Conservation (phyloP, 2,113 vertebrate genomes). For the Pycnonotus jocosus region DNA sequence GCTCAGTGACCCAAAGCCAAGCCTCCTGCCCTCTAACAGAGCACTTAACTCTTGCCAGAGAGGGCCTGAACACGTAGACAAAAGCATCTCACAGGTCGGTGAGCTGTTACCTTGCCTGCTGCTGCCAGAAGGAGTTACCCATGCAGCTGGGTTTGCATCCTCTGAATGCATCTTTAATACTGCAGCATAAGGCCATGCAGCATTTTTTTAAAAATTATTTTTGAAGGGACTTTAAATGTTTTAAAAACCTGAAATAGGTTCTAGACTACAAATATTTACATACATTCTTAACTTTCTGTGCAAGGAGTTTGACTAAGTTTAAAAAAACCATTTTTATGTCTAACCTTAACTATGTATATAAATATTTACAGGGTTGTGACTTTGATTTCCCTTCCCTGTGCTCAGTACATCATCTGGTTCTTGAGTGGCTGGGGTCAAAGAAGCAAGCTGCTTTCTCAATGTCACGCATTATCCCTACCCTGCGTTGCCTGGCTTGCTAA, state of each 20-base stretch:
- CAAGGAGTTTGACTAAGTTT: not conserved
- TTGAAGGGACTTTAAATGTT: not conserved
- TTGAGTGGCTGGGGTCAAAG: not conserved
- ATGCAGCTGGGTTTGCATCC: fast-evolving
- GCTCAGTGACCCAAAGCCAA: constrained; percentile 27
- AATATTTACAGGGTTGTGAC: constrained; percentile 2
- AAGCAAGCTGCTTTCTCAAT: not conserved
- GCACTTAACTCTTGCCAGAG: not conserved
- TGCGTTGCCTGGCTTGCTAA: not conserved
- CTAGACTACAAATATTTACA: constrained; percentile 4
- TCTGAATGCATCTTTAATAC: not conserved
- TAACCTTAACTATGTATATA: not conserved
- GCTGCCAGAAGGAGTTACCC: not conserved
- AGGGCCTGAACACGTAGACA: not conserved
- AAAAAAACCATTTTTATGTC: not conserved
- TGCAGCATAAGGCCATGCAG: not conserved
- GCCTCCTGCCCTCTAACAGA: constrained; percentile 10
- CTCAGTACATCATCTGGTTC: not conserved
- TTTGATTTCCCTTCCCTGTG: not conserved
- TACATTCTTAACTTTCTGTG: not conserved
- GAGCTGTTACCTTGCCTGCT: not conserved
- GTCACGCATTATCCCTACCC: not conserved
- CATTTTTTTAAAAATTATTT: not conserved
- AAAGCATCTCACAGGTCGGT: not conserved
- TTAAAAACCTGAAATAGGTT: not conserved